phyloP scores from a whole-genome alignment of 1,140 invertebrate genomes.

The Frieseomelitta varia region DNA sequence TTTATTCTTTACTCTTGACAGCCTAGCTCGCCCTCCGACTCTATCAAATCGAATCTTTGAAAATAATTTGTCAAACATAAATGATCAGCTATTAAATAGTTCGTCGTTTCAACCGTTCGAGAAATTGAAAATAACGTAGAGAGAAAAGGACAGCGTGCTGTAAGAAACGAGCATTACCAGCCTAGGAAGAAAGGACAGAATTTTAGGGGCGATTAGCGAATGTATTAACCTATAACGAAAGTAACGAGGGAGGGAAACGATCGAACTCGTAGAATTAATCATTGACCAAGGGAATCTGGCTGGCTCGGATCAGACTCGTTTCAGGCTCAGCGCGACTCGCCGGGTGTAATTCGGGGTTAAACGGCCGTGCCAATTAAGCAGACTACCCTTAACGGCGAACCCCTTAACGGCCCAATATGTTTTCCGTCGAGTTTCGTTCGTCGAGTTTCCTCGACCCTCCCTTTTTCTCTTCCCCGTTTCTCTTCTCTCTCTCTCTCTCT shows the following conservation, averaged over 20 bases:
- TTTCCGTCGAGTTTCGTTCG: slow-evolving; percentile 63
- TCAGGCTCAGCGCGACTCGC: slow-evolving; percentile 17
- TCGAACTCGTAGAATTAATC: slow-evolving; percentile 51
- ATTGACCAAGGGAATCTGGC: slow-evolving; percentile 63
- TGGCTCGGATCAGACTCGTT: slow-evolving; percentile 44
- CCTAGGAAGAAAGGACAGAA: not conserved
- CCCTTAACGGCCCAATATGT: slow-evolving; percentile 80
- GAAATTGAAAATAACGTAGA: too few species aligned
- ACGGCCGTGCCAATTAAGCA: slow-evolving; percentile 75
- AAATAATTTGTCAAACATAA: too few species aligned
- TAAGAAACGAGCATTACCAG: too few species aligned
- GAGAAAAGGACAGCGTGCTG: not conserved
- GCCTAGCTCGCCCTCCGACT: too few species aligned
- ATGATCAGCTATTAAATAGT: too few species aligned
- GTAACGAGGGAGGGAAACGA: not conserved
- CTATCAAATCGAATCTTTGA: too few species aligned
- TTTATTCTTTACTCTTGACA: not conserved
- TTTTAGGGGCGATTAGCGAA: not conserved
- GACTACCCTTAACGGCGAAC: slow-evolving; percentile 66
- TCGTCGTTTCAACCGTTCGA: too few species aligned
- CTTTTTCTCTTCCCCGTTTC: not conserved
- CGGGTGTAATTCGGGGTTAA: slow-evolving; percentile 70
- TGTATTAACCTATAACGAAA: not conserved
- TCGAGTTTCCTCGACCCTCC: slow-evolving; percentile 18
- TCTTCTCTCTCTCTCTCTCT: not conserved